Conservation (phyloP, 2,797 vertebrate genomes). For the Sebastes minor region DNA sequence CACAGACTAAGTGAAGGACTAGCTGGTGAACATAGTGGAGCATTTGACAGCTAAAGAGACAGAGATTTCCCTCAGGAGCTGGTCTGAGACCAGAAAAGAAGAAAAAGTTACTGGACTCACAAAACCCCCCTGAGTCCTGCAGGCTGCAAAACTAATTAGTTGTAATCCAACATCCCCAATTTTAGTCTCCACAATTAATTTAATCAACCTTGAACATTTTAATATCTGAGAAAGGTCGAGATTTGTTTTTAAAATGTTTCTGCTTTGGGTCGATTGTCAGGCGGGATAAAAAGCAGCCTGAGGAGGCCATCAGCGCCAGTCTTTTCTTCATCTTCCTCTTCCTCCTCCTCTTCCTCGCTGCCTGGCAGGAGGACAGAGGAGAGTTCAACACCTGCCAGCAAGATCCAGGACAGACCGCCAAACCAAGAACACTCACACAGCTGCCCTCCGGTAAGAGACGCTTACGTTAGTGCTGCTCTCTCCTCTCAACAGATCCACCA, state of each 20-base stretch:
- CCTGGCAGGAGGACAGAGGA: conserved; percentile 38
- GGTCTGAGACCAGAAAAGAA: not conserved
- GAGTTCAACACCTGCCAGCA: conserved; percentile 20
- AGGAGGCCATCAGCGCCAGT: conserved; percentile 33
- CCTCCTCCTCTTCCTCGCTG: not conserved
- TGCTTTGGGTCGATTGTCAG: not conserved
- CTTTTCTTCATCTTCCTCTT: conserved; percentile 1
- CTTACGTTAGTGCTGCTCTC: not conserved
- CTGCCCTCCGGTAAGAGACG: conserved; percentile 35
- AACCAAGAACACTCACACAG: conserved; percentile 1
- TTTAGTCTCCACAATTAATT: not conserved
- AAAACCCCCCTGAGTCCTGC: not conserved
- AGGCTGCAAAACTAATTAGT: not conserved
- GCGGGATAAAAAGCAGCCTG: conserved; percentile 71
- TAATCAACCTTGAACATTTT: not conserved
- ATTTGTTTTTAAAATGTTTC: not conserved
- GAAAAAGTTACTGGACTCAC: not conserved
- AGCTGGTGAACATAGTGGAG: no score
- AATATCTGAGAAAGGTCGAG: accelerated
- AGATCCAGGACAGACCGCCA: conserved; percentile 22
- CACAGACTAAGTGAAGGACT: no score
- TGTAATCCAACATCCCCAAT: not conserved
- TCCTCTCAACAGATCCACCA: not conserved
- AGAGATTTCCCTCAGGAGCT: not conserved
- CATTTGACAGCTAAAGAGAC: no score